Conservation (phyloP, 2,888 invertebrate genomes). For the Drosophila niveifrons region DNA sequence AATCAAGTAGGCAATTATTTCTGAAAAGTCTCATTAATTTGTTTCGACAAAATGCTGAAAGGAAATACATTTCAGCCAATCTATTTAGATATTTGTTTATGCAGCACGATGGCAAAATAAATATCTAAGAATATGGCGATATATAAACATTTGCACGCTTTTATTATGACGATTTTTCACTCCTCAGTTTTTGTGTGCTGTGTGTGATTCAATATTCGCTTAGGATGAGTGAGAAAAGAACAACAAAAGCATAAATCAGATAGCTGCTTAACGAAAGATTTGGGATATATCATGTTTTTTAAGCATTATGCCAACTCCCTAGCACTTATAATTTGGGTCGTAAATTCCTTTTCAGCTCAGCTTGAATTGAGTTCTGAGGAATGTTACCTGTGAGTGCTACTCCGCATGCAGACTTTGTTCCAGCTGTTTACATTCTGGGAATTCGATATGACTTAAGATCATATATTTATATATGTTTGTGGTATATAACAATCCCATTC, state of each 20-base stretch:
- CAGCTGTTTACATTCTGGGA: conserved; percentile 53
- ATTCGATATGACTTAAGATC: conserved; percentile 67
- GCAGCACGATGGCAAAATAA: conserved; percentile 60
- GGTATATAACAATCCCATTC: background rate
- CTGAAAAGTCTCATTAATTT: conserved; percentile 68
- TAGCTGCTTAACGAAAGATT: conserved; percentile 6
- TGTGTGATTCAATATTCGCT: conserved; percentile 33
- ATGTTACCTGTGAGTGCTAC: conserved; percentile 62
- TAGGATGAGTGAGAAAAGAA: conserved; percentile 11
- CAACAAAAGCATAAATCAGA: conserved; percentile 62
- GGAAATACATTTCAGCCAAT: conserved; percentile 43
- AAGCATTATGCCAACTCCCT: conserved; percentile 57
- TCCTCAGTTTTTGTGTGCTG: conserved; percentile 1
- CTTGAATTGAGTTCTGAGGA: conserved; percentile 35
- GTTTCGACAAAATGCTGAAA: conserved; percentile 34
- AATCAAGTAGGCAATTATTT: conserved; percentile 60
- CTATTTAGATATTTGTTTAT: conserved; percentile 61
- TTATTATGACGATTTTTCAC: conserved; percentile 59
- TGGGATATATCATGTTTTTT: conserved; percentile 60
- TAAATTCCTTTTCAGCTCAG: conserved; percentile 10
- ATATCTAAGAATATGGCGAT: conserved; percentile 48
- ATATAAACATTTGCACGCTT: conserved; percentile 62
- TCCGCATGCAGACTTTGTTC: conserved; percentile 18
- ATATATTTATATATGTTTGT: background rate
- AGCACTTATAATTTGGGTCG: background rate